Evolutionary conservation across 2,888 invertebrate species (phyloP).

Genomic region (Amblyjoppa fuscipennis): DNA sequence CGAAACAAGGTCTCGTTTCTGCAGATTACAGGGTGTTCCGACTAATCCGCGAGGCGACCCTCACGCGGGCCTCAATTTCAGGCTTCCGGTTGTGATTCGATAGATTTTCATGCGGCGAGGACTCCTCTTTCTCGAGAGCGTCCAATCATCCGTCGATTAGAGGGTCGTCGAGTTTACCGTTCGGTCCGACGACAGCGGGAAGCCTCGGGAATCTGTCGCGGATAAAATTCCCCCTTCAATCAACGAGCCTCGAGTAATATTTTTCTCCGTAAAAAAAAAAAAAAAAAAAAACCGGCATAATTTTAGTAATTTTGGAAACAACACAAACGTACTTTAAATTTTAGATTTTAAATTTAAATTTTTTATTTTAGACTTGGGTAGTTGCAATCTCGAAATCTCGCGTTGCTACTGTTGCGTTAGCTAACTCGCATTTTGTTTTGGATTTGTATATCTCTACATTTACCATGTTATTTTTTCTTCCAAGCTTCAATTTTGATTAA

Average conservation of each 20-base stretch:
- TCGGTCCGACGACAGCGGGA: conserved; percentile 5
- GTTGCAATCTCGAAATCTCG: too few species aligned
- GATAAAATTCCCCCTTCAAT: conserved; percentile 49
- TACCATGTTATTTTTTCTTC: too few species aligned
- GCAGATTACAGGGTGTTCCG: conserved; percentile 22
- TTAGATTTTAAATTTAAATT: too few species aligned
- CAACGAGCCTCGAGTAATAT: too few species aligned
- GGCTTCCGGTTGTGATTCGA: conserved; percentile 18
- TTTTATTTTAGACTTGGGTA: too few species aligned
- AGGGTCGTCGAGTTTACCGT: conserved; percentile 25
- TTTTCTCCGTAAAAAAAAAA: not conserved
- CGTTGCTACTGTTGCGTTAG: too few species aligned
- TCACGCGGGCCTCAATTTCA: conserved; percentile 13
- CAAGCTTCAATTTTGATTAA: too few species aligned
- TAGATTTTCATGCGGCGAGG: not conserved
- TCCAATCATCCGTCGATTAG: conserved; percentile 45
- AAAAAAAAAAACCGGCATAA: not conserved
- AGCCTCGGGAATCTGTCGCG: conserved; percentile 19
- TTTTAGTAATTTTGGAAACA: too few species aligned
- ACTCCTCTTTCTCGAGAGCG: conserved; percentile 17
- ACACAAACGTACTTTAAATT: too few species aligned
- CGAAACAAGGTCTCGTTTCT: conserved; percentile 4
- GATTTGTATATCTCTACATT: too few species aligned
- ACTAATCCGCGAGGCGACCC: not conserved
- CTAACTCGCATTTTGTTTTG: too few species aligned